Evolutionary conservation across 2,888 invertebrate species (phyloP), one percentile per base, ranked within the genome.

Genomic region (Platycheirus rosarum): DNA sequence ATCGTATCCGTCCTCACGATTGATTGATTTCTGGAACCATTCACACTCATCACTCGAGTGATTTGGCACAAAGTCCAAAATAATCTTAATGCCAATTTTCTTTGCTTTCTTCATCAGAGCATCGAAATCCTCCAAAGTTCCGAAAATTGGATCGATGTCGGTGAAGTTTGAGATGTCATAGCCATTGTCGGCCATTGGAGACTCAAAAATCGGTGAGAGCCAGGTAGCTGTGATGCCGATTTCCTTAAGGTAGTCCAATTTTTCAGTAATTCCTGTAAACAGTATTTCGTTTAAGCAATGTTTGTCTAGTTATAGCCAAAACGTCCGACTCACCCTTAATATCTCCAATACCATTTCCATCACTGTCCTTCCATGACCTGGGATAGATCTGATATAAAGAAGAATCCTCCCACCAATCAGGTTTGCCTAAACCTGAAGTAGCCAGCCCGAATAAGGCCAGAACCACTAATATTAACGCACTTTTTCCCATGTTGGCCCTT

Each of bases 341-440:
- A 89, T 98, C 97, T 0, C 97, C 98, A 13, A 95, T 91, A 14
- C 97, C 97, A 88, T 97, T 95, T 0, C 93, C 94, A 88, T 96
- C 91, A 57, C 93, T 93, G 88, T 98, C 98, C 88, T 94, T 94
- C 90, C 96, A 97, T 0, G 97, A 96, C 74, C 95, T 92, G 0
- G 96, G 95, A 88, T 96, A 96, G 80, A 97, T 94, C 90, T 97
- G 96, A 90, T 98, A 98, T 32, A 97, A 92, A 0, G 94, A 92
- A 37, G 94, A 93, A 80, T 93, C 94, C 88, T 96, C 93, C 95
- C 96, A 97, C 98, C 98, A 98, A 86, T 95, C 94, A 53, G 86
- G 78, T 1, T 26, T n/a, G 0, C 85, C 69, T n/a, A 77, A 8
- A 2, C 78, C 18, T 11, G 44, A 3, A 2, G 26, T 37, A 16